Evolutionary conservation across 2,888 invertebrate genomes (phyloP), one percentile per base, ranked within the genome.

Genomic region (Philhelius pedissequus): DNA sequence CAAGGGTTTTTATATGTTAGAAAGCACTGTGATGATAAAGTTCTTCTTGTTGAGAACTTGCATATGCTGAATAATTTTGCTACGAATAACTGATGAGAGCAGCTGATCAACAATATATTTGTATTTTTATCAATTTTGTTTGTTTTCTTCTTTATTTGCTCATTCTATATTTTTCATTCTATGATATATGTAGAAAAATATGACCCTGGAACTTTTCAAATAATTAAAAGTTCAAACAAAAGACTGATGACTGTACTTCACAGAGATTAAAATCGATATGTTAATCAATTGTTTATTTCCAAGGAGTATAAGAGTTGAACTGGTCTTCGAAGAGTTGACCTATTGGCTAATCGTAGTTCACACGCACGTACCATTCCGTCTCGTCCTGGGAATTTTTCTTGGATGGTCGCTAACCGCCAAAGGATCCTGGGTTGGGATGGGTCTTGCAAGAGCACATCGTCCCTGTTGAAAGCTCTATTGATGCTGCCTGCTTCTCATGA

Each of bases 381-480:
- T 54, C 78, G 60, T 5, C 78, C 74, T 18, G 48, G 58, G 43
- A 60, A 84, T 38, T 32, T 40, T 18, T 45, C 0, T 35, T 80
- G 52, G 2, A 68, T 56, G 2, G 76, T 43, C 15, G 73, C 80
- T 71, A 80, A 18, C 20, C 40, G 20, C 73, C 73, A 80, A 13
- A 71, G 64, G 11, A 71, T 35, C n/a, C 86, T 68, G 3, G 69
- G 58, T n/a, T 58, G 62, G 5, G 50, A 52, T 11, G 69, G 69
- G 40, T 86, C 70, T n/a, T 69, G 54, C 3, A 81, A 38, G 11
- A 77, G 32, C 13, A 86, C 77, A n/a, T 78, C 32, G 30, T 81
- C 77, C 38, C 25, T 25, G 13, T 15, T 5, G 56, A 27, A 8
- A 60, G 30, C 2, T 58, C 7, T 7, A 7, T 32, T 0, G 45